Evolutionary conservation across 2,113 vertebrate species (phyloP).

Genomic region (Carassius auratus): DNA sequence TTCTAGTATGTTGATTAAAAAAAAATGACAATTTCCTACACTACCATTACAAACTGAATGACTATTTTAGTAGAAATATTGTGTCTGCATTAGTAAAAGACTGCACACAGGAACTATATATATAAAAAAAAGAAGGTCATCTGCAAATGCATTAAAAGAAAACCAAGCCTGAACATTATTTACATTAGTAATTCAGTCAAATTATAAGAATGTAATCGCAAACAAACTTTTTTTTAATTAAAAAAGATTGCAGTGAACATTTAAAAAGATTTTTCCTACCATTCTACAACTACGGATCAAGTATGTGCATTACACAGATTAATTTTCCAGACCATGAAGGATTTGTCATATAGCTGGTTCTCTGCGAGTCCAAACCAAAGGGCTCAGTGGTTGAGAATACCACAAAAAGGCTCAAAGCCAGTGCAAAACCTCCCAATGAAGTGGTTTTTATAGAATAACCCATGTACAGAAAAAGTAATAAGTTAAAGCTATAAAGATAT

Average conservation of each 20-base stretch:
- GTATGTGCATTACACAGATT: not conserved
- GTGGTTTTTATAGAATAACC: not conserved
- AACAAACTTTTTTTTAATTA: not conserved
- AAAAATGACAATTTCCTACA: no score
- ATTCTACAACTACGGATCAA: not conserved
- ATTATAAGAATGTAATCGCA: not conserved
- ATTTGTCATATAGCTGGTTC: not conserved
- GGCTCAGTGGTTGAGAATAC: not conserved
- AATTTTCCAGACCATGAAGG: not conserved
- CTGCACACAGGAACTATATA: no score
- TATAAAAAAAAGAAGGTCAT: no score
- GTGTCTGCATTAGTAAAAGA: no score
- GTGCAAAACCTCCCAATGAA: not conserved
- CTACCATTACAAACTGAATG: no score
- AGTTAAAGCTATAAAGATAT: not conserved
- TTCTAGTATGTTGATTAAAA: no score
- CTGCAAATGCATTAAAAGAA: no score
- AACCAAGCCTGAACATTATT: not conserved
- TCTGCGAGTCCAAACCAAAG: not conserved
- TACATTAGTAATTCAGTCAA: not conserved
- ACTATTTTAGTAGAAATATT: no score
- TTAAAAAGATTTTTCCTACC: no score
- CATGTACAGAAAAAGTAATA: slow-evolving; percentile 19
- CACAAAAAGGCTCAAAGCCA: not conserved
- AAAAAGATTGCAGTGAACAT: no score